These are phyloP conservation scores for Agonopterix heracliana DNA, from an alignment of 2,888 invertebrate genomes.

Conservation along the genomic window DNA sequence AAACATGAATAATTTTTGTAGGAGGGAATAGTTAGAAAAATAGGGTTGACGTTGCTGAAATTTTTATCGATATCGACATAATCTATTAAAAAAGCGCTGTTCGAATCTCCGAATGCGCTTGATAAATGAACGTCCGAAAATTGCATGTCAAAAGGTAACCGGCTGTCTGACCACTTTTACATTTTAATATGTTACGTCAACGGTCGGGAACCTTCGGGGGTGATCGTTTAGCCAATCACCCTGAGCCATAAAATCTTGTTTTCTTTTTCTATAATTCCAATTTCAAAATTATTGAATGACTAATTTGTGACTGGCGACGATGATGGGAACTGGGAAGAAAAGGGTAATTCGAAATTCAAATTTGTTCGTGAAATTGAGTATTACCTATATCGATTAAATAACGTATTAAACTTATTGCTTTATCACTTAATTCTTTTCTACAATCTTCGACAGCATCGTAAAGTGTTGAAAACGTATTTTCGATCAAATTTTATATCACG, in stretches of 20 bases:
- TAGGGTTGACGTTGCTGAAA: conserved; percentile 3
- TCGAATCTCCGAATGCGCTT: conserved; percentile 31
- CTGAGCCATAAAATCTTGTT: conserved; percentile 20
- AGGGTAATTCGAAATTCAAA: background rate
- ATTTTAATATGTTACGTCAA: conserved; percentile 64
- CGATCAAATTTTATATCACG: conserved; percentile 22
- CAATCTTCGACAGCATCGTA: conserved; percentile 2
- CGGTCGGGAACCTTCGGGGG: conserved; percentile 29
- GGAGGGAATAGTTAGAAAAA: too few species aligned
- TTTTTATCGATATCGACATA: conserved; percentile 30
- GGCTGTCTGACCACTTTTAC: conserved; percentile 55
- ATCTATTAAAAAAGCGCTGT: conserved; percentile 24
- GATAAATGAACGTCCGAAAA: conserved; percentile 69
- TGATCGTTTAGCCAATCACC: conserved; percentile 52
- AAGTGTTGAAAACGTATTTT: conserved; percentile 14
- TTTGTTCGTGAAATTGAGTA: background rate
- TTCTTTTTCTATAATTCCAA: background rate
- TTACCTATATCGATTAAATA: too few species aligned
- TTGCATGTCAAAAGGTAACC: conserved; percentile 70
- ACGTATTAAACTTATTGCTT: background rate
- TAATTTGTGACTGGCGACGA: background rate
- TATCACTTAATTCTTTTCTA: background rate
- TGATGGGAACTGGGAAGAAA: background rate
- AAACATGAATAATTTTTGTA: too few species aligned
- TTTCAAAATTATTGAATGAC: background rate